phyloP scores from a whole-genome alignment of 1,140 invertebrate species.

The Dendroctonus valens region DNA sequence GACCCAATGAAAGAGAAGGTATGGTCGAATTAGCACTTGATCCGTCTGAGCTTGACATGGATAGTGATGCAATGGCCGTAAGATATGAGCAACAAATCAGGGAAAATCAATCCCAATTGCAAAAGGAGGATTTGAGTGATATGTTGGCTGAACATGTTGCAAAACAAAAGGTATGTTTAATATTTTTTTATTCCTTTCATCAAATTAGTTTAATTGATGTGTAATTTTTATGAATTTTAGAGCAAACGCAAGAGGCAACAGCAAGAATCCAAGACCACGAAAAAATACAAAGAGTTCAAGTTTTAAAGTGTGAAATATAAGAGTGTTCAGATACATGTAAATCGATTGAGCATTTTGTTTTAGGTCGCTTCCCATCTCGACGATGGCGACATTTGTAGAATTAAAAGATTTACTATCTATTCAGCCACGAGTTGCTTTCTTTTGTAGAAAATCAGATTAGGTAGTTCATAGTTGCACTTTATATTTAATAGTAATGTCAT shows the following conservation, averaged over 20 bases:
- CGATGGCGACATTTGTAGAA: not conserved
- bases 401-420: not conserved
- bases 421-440: not conserved
- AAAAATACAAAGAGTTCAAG: slow-evolving; percentile 99
- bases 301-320: slow-evolving; percentile 62
- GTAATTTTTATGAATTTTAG: slow-evolving; percentile 59
- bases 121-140: slow-evolving; percentile 95
- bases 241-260: slow-evolving; percentile 91
- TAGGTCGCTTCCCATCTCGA: not conserved
- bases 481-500: not conserved
- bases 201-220: not conserved
- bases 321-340: not conserved
- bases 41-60: slow-evolving; percentile 95
- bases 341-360: not conserved
- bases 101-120: slow-evolving; percentile 83
- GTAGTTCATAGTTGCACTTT: not conserved
- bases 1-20: slow-evolving; percentile 57
- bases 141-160: slow-evolving; percentile 98
- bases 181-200: not conserved
- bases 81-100: slow-evolving; percentile 95
- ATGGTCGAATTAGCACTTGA: slow-evolving; percentile 93
- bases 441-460: not conserved
- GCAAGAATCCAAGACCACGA: slow-evolving; percentile 83
- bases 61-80: slow-evolving; percentile 94
- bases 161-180: slow-evolving; percentile 75